These are phyloP conservation scores for Mellivora capensis DNA, from an alignment of 2,113 vertebrate genomes.

Conservation along the genomic window DNA sequence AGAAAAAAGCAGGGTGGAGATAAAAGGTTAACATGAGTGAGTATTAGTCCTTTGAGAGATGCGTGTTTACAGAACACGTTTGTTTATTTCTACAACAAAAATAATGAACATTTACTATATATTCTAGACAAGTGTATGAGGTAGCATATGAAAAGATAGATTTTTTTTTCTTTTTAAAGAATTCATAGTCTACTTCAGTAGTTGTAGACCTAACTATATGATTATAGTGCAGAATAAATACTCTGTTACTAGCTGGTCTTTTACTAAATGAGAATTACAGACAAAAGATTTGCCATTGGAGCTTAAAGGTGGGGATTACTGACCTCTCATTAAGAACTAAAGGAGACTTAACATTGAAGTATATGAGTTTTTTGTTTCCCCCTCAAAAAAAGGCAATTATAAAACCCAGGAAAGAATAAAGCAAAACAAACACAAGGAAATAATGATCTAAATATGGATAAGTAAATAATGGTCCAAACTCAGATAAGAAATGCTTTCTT, in stretches of 20 bases:
- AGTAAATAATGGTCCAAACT: neutral
- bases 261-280: neutral
- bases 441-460: neutral
- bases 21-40: neutral
- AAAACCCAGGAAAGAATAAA: conserved; percentile 17
- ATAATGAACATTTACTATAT: neutral
- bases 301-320: neutral
- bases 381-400: neutral
- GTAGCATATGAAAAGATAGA: neutral
- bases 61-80: neutral
- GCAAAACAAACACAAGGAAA: neutral
- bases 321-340: neutral
- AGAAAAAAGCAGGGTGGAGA: neutral
- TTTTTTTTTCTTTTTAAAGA: conserved; percentile 1
- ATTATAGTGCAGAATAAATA: neutral
- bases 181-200: neutral
- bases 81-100: neutral
- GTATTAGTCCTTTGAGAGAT: neutral
- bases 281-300: neutral
- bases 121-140: neutral
- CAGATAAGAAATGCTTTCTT: neutral
- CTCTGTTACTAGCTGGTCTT: neutral
- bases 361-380: neutral
- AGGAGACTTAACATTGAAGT: neutral
- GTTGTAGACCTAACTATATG: neutral